Conservation (phyloP, 2,888 invertebrate species). For the Lepidocyrtinus sp. region DNA sequence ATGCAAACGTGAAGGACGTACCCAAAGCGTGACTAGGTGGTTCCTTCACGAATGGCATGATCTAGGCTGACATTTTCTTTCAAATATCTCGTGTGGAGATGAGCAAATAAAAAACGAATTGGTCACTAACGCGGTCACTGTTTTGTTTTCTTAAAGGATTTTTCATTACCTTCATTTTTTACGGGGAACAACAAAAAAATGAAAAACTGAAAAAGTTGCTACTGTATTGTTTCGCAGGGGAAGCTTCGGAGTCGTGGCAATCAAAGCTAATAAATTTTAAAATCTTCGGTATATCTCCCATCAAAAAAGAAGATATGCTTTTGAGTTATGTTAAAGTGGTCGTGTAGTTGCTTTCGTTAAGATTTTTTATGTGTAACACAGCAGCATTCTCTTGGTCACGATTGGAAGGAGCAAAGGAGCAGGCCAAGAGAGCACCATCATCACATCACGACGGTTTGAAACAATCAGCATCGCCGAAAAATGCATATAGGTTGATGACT, state of each 20-base stretch:
- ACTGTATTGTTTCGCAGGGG: slow-evolving; percentile 53
- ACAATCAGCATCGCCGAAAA: slow-evolving; percentile 8
- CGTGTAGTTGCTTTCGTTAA: neutral
- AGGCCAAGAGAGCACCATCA: slow-evolving; percentile 37
- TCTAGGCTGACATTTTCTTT: neutral
- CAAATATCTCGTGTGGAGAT: slow-evolving; percentile 6
- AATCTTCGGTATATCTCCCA: slow-evolving; percentile 20
- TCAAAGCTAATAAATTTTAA: slow-evolving; percentile 59
- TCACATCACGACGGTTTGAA: slow-evolving; percentile 38
- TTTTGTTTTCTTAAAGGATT: neutral
- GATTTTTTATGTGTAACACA: slow-evolving; percentile 48
- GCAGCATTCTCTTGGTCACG: slow-evolving; percentile 56
- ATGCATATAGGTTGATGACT: slow-evolving; percentile 3
- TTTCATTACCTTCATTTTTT: slow-evolving; percentile 27
- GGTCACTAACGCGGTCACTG: slow-evolving; percentile 17
- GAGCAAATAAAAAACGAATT: slow-evolving; percentile 14
- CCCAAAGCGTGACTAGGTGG: slow-evolving; percentile 18
- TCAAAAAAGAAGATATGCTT: slow-evolving; percentile 4
- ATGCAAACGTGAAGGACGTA: slow-evolving; percentile 12
- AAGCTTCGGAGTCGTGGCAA: slow-evolving; percentile 31
- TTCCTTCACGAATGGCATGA: neutral
- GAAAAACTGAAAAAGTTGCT: slow-evolving; percentile 36
- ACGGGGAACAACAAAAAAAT: neutral
- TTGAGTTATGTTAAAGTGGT: neutral
- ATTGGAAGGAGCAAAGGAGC: slow-evolving; percentile 43